Conservation (phyloP, 2,797 vertebrate species). For the Cheirogaleus major region DNA sequence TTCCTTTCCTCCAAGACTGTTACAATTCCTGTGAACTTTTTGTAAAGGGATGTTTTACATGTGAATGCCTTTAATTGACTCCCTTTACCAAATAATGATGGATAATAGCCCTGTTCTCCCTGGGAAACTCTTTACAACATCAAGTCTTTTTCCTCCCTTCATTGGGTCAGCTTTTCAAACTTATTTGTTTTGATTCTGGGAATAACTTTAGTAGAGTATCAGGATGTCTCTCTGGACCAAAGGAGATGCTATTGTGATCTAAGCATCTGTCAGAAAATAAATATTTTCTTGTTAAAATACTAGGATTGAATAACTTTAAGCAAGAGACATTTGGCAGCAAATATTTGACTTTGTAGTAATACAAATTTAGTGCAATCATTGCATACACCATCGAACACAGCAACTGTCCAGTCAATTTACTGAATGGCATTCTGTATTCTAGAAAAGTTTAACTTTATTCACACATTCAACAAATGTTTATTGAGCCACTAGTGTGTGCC, state of each 20-base stretch:
- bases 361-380: background rate
- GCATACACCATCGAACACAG: background rate
- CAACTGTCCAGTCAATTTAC: background rate
- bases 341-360: background rate
- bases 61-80: constrained; percentile 75
- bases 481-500: background rate
- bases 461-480: background rate
- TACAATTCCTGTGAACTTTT: constrained; percentile 27
- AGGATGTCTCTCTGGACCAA: constrained; percentile 45
- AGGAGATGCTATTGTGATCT: background rate
- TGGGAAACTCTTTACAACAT: constrained; percentile 76
- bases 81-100: constrained; percentile 77
- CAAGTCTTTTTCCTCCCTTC: constrained; percentile 45
- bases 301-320: background rate
- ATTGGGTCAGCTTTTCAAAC: constrained; percentile 49
- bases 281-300: background rate
- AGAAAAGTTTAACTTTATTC: background rate
- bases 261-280: background rate
- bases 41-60: constrained; percentile 63
- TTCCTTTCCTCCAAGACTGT: background rate
- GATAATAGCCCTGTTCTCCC: constrained; percentile 71
- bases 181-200: constrained; percentile 71
- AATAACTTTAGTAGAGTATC: constrained; percentile 35
- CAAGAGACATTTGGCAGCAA: background rate
- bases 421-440: background rate